phyloP scores from a whole-genome alignment of 1,140 invertebrate species.

The Penaeus vannamei region DNA sequence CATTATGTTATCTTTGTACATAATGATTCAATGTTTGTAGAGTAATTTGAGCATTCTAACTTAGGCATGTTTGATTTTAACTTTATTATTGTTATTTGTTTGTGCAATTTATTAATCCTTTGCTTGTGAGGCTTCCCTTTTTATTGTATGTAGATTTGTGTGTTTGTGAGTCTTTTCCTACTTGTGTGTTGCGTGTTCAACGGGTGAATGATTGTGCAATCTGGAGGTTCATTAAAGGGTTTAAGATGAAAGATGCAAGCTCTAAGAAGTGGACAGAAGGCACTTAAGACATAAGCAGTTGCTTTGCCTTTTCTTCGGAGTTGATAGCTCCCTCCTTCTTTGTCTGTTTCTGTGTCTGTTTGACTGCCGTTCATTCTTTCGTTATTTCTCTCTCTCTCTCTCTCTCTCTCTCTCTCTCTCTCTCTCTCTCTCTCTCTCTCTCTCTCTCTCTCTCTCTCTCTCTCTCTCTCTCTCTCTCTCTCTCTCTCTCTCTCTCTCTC shows the following conservation, averaged over 20 bases:
- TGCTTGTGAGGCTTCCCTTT: too few species aligned
- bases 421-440: background rate
- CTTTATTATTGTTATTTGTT: too few species aligned
- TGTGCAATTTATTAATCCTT: too few species aligned
- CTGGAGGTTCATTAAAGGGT: too few species aligned
- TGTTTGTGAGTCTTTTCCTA: background rate
- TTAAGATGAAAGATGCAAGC: background rate
- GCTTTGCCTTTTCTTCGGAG: background rate
- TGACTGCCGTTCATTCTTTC: constrained; percentile 30
- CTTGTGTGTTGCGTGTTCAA: too few species aligned
- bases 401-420: constrained; percentile 2
- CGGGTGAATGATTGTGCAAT: too few species aligned
- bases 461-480: background rate
- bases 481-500: constrained; percentile 32
- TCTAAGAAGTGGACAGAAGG: background rate
- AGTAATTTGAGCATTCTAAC: too few species aligned
- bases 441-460: constrained; percentile 28
- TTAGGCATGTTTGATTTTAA: too few species aligned
- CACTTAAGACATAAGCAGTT: background rate
- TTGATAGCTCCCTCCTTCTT: constrained; percentile 5
- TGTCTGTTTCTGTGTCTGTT: constrained; percentile 3
- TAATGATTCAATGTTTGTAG: too few species aligned
- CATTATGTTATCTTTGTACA: too few species aligned
- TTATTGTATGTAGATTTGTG: constrained; percentile 8
- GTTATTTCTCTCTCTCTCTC: constrained; percentile 36